Conservation (phyloP, 2,888 invertebrate species). For the Dicycla oo region DNA sequence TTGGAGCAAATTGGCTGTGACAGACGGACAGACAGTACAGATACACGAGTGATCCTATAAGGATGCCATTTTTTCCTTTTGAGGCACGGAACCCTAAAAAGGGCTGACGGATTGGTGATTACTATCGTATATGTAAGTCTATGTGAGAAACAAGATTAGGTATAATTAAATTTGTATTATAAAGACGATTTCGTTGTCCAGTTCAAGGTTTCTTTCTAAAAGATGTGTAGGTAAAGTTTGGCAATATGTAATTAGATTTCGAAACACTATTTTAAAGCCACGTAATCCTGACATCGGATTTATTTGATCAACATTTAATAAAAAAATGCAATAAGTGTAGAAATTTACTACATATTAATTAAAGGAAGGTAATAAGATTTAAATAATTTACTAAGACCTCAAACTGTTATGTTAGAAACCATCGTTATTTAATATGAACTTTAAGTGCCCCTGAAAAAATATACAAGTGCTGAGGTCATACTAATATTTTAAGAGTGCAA, state of each 20-base stretch:
- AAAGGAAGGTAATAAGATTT: not conserved
- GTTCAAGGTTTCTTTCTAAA: slow-evolving; percentile 35
- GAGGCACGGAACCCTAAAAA: not conserved
- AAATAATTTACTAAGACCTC: slow-evolving; percentile 13
- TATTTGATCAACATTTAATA: slow-evolving; percentile 20
- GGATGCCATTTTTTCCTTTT: too few relatives aligned
- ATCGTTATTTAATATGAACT: slow-evolving; percentile 10
- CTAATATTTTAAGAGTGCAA: not conserved
- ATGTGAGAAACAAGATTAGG: slow-evolving; percentile 22
- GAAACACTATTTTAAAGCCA: not conserved
- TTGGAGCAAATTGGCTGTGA: too few relatives aligned
- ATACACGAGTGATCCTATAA: too few relatives aligned
- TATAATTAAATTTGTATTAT: slow-evolving; percentile 22
- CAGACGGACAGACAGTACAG: too few relatives aligned
- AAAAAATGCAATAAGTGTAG: not conserved
- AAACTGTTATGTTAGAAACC: slow-evolving; percentile 20
- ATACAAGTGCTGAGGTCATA: slow-evolving; percentile 1
- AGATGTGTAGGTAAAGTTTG: slow-evolving; percentile 6
- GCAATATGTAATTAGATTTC: slow-evolving; percentile 21
- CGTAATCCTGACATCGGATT: slow-evolving; percentile 8
- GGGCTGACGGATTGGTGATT: not conserved
- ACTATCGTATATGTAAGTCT: not conserved
- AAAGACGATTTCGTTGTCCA: slow-evolving; percentile 3
- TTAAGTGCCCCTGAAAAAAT: slow-evolving; percentile 15
- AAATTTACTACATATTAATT: not conserved